Conservation (phyloP, 2,797 vertebrate species). For the Cirrhinus mrigala region DNA sequence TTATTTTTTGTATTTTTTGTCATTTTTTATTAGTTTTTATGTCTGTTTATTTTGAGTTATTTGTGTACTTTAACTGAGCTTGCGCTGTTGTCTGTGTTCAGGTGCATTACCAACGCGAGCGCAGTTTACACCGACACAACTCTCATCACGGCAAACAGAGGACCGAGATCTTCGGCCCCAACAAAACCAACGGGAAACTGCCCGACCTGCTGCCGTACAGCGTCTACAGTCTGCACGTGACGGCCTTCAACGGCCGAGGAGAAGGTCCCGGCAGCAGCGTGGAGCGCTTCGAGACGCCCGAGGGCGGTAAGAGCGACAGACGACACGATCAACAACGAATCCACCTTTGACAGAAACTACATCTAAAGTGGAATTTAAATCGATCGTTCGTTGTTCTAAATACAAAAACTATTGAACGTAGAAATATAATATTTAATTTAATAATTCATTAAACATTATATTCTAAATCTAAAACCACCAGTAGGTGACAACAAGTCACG, state of each 20-base stretch:
- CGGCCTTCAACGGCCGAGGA: slow-evolving; percentile 90
- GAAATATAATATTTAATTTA: neutral
- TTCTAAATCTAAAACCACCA: neutral
- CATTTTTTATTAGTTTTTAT: too few species aligned
- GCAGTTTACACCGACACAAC: slow-evolving; percentile 83
- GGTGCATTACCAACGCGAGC: slow-evolving; percentile 93
- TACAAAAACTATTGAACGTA: neutral
- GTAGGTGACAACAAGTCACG: neutral
- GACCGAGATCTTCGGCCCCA: slow-evolving; percentile 87
- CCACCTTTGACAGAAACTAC: neutral
- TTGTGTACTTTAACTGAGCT: neutral
- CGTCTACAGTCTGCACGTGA: slow-evolving; percentile 86
- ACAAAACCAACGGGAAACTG: slow-evolving; percentile 89
- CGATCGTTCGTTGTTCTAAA: neutral
- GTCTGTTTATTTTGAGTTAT: too few species aligned
- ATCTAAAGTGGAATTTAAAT: neutral
- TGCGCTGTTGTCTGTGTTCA: slow-evolving; percentile 63
- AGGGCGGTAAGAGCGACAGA: slow-evolving; percentile 85
- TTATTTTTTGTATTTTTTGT: too few species aligned
- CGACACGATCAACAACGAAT: neutral
- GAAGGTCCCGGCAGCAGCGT: slow-evolving; percentile 88
- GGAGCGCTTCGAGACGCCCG: slow-evolving; percentile 87
- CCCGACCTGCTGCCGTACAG: slow-evolving; percentile 90
- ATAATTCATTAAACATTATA: neutral
- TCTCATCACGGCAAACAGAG: slow-evolving; percentile 87